Percentiles rank a stretch among this genome's conserved stretches.
These are phyloP conservation scores for Chitala chitala DNA, from an alignment of 2,113 vertebrate species.

Conservation along the genomic window DNA sequence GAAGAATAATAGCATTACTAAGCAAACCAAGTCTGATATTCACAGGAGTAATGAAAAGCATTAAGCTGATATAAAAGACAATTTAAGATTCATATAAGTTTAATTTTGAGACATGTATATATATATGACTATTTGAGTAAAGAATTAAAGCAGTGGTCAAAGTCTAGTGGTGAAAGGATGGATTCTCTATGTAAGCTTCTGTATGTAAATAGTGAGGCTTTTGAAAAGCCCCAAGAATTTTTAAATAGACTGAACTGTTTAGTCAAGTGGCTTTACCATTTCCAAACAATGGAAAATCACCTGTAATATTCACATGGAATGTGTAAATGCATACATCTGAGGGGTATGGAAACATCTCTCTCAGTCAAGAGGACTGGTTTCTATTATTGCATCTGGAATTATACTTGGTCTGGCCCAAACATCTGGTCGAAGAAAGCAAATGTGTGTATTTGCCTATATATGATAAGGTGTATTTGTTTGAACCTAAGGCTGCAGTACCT, in stretches of 20 bases:
- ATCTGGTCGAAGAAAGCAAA: neutral
- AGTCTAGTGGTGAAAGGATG: too few relatives aligned
- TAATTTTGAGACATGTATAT: too few relatives aligned
- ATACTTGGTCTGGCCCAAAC: neutral
- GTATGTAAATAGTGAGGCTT: neutral
- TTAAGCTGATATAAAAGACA: too few relatives aligned
- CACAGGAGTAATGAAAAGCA: too few relatives aligned
- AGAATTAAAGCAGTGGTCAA: too few relatives aligned
- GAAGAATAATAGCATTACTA: too few relatives aligned
- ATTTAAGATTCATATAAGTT: too few relatives aligned
- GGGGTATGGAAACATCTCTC: neutral
- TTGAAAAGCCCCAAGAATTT: neutral
- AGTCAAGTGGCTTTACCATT: neutral
- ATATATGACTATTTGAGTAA: too few relatives aligned
- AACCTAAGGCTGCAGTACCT: neutral
- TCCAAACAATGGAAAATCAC: neutral
- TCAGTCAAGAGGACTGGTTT: neutral
- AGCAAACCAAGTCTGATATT: too few relatives aligned
- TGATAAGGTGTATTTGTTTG: constrained; percentile 2
- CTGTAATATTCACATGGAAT: neutral
- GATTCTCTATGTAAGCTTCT: too few relatives aligned
- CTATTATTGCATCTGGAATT: neutral
- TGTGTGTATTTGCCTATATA: neutral
- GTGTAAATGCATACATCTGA: neutral
- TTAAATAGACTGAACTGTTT: neutral